Percentiles rank a stretch among this genome's conserved stretches.
Conservation (phyloP, 2,797 vertebrate genomes). For the Dendrocincla tyrannina region DNA sequence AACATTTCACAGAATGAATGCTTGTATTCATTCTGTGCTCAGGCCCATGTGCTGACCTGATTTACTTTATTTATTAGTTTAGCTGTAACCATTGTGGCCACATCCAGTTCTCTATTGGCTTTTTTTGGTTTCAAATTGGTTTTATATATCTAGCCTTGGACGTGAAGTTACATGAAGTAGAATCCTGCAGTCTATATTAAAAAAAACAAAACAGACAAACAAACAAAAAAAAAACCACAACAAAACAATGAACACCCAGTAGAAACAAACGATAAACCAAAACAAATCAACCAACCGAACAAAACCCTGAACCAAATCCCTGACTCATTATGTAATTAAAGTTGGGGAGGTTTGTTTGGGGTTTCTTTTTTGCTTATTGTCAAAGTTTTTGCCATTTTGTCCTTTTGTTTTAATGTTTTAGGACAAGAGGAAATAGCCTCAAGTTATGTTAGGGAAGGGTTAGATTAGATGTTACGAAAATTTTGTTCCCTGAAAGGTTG, state of each 20-base stretch:
- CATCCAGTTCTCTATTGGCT: neutral
- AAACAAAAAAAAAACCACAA: no score
- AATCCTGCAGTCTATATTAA: neutral
- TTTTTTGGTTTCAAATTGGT: neutral
- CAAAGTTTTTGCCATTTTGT: neutral
- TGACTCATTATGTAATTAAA: neutral
- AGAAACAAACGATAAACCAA: neutral
- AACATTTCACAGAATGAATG: neutral
- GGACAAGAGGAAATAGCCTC: neutral
- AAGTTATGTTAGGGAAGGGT: neutral
- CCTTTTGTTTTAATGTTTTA: neutral
- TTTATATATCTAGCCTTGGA: neutral
- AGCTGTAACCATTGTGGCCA: neutral
- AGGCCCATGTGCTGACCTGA: neutral
- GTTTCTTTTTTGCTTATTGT: neutral
- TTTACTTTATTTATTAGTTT: neutral
- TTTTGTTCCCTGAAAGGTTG: neutral
- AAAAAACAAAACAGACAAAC: neutral
- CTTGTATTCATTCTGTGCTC: neutral
- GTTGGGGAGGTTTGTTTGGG: accelerated
- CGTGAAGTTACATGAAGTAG: neutral
- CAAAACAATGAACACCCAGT: neutral
- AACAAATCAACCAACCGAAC: neutral
- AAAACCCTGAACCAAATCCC: neutral
- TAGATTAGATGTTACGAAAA: neutral